Conservation (phyloP, 2,113 vertebrate species). For the Hippocampus barbouri region DNA sequence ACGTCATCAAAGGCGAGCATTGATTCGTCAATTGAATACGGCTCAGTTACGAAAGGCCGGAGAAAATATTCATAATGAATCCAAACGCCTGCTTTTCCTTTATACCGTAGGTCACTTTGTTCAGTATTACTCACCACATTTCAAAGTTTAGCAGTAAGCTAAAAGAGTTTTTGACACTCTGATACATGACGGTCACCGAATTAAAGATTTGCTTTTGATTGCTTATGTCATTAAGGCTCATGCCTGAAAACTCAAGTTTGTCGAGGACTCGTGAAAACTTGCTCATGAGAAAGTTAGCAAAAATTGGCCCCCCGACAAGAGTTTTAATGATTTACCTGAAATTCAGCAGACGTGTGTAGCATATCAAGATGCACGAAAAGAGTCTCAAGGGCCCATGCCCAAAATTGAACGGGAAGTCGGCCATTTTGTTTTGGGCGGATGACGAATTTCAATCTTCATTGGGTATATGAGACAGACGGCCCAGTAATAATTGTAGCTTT, state of each 20-base stretch:
- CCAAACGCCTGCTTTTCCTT: background rate
- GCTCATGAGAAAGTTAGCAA: background rate
- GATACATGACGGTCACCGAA: background rate
- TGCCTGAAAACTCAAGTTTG: background rate
- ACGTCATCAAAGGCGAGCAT: background rate
- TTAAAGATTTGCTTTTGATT: background rate
- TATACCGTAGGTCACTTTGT: background rate
- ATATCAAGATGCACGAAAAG: background rate
- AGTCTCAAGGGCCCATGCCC: background rate
- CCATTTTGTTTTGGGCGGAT: background rate
- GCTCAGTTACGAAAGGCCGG: background rate
- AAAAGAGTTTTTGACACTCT: background rate
- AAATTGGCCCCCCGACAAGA: background rate
- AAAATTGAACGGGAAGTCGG: background rate
- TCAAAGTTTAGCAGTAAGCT: background rate
- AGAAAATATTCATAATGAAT: background rate
- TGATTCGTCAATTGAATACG: slow-evolving; percentile 4
- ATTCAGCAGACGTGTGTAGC: background rate
- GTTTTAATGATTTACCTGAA: background rate
- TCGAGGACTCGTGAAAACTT: too few species aligned
- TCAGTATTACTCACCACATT: background rate
- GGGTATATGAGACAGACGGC: background rate
- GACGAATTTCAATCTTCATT: too few species aligned
- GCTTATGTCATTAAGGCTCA: background rate
- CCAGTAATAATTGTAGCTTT: background rate